phyloP scores from a whole-genome alignment of 1,140 invertebrate species.

The Aphis craccivora region DNA sequence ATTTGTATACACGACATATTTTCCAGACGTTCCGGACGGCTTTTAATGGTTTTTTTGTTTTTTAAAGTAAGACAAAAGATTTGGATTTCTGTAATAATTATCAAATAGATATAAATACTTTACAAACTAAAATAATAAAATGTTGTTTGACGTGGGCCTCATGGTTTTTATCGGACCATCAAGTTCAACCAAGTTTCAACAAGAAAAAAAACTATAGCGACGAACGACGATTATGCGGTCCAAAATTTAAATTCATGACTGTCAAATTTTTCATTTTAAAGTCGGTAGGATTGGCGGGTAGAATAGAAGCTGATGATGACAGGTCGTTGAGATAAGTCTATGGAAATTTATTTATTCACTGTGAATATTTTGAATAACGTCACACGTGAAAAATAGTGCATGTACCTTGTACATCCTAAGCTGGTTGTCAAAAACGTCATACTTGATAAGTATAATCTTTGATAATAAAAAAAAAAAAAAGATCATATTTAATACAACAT shows the following conservation, averaged over 20 bases:
- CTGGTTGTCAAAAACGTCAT: neutral
- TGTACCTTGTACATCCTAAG: neutral
- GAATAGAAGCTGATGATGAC: neutral
- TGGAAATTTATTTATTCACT: slow-evolving; percentile 22
- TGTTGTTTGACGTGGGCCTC: neutral
- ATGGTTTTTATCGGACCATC: neutral
- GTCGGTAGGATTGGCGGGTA: neutral
- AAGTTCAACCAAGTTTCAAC: neutral
- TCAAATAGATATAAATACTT: neutral
- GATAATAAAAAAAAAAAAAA: neutral
- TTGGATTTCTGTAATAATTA: neutral
- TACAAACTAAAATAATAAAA: neutral
- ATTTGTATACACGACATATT: neutral
- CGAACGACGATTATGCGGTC: neutral
- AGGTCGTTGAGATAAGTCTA: slow-evolving; percentile 12
- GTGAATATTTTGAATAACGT: neutral
- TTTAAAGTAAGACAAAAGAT: neutral
- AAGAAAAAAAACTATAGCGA: neutral
- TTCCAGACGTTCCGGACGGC: neutral
- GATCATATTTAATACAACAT: neutral
- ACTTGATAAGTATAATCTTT: neutral
- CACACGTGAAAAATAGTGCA: neutral
- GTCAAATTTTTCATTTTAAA: slow-evolving; percentile 1
- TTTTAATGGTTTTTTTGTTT: neutral
- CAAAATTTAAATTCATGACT: slow-evolving; percentile 7